Evolutionary conservation across 2,797 vertebrate species (phyloP).

Genomic region (Spondyliosoma cantharus): DNA sequence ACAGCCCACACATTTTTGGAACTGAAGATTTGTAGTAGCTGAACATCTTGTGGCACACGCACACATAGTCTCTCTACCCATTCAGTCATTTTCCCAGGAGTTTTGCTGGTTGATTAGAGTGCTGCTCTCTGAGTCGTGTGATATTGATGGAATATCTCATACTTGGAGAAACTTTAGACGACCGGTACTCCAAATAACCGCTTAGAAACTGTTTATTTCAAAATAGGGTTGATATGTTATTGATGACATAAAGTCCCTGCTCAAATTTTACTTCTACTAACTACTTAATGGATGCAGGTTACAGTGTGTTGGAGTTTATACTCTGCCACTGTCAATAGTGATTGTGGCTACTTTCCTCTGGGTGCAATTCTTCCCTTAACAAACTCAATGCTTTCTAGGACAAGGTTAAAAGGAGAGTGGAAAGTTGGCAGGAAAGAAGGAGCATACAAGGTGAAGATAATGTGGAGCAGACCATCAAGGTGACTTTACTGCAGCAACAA

Average conservation of each 20-base stretch:
- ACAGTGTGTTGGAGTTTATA: neutral
- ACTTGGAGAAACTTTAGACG: neutral
- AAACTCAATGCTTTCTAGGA: neutral
- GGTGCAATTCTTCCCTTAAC: neutral
- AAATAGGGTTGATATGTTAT: neutral
- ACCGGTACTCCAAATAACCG: neutral
- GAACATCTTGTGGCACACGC: neutral
- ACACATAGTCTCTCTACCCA: neutral
- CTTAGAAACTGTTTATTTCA: neutral
- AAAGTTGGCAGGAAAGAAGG: slow-evolving; percentile 38
- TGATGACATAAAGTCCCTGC: too few species aligned
- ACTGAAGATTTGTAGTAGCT: neutral
- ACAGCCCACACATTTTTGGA: neutral
- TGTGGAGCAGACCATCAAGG: slow-evolving; percentile 45
- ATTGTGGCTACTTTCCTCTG: neutral
- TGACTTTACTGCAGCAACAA: slow-evolving; percentile 55
- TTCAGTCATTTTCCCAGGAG: neutral
- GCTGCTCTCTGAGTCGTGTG: neutral
- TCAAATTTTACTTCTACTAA: neutral
- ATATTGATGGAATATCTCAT: neutral
- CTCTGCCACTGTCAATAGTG: neutral
- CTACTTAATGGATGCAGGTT: neutral
- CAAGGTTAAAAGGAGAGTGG: slow-evolving; percentile 37
- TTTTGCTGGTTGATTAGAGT: neutral
- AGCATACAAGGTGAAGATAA: slow-evolving; percentile 43